phyloP scores from a whole-genome alignment of 2,113 vertebrate genomes.

The Neodontobutis hainanensis region DNA sequence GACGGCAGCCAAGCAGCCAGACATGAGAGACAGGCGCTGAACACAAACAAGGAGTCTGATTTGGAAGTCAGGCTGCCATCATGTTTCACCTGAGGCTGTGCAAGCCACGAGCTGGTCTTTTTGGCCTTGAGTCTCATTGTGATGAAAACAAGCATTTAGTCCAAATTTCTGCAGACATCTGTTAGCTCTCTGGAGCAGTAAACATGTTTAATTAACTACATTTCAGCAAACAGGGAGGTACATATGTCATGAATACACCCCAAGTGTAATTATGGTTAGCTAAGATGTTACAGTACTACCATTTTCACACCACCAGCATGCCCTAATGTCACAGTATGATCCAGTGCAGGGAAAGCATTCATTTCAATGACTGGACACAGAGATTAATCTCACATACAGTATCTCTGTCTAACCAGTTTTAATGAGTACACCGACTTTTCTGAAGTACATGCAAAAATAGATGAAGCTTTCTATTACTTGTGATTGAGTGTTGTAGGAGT shows the following conservation, averaged over 20 bases:
- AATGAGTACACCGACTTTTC: conserved; percentile 36
- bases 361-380: not conserved
- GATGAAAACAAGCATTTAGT: conserved; percentile 70
- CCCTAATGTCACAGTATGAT: conserved; percentile 44
- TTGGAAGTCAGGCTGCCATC: conserved; percentile 64
- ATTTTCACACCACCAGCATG: conserved; percentile 35
- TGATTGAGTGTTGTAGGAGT: conserved; percentile 30
- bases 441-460: conserved; percentile 37
- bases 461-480: conserved; percentile 41
- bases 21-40: conserved; percentile 37
- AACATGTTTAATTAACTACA: conserved; percentile 76
- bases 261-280: conserved; percentile 55
- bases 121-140: conserved; percentile 46
- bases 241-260: conserved; percentile 63
- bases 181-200: conserved; percentile 64
- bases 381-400: conserved; percentile 2
- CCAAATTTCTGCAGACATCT: conserved; percentile 75
- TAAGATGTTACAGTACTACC: conserved; percentile 41
- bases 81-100: conserved; percentile 72
- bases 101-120: conserved; percentile 51
- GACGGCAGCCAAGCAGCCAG: conserved; percentile 42
- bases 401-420: conserved; percentile 1
- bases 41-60: conserved; percentile 51
- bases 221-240: conserved; percentile 56
- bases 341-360: conserved; percentile 9